Percentiles rank a stretch among this genome's conserved stretches.
phyloP scores from a whole-genome alignment of 2,797 vertebrate species.

The Tapirus indicus region DNA sequence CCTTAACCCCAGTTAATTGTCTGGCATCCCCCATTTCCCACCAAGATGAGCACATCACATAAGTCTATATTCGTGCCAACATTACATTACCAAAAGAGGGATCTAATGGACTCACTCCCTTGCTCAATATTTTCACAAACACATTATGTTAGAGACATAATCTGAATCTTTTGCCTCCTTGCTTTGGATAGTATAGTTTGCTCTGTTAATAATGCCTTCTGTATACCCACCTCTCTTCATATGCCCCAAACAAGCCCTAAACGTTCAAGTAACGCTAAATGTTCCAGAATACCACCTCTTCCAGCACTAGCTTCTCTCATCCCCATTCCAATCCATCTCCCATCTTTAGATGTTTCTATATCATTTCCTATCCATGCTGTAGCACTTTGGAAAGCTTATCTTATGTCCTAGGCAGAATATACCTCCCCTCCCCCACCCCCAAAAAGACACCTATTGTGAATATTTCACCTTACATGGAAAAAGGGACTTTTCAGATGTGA shows the following conservation, averaged over 20 bases:
- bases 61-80: neutral
- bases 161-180: neutral
- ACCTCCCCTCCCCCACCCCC: neutral
- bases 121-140: conserved; percentile 5
- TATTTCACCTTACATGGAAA: neutral
- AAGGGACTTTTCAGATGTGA: neutral
- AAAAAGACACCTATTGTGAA: neutral
- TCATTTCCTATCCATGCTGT: neutral
- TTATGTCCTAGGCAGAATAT: neutral
- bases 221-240: neutral
- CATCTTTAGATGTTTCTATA: neutral
- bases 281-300: neutral
- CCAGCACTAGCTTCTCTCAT: neutral
- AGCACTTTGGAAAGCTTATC: neutral
- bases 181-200: neutral
- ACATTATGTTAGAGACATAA: neutral
- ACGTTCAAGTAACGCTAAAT: neutral
- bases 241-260: neutral
- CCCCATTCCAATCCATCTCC: neutral
- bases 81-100: neutral
- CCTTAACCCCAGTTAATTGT: neutral
- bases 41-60: neutral
- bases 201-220: neutral
- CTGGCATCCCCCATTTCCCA: neutral
- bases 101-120: neutral